Percentiles rank a stretch among this genome's conserved stretches.
Conservation (phyloP, 1,140 invertebrate species). For the Philaenus spumarius region DNA sequence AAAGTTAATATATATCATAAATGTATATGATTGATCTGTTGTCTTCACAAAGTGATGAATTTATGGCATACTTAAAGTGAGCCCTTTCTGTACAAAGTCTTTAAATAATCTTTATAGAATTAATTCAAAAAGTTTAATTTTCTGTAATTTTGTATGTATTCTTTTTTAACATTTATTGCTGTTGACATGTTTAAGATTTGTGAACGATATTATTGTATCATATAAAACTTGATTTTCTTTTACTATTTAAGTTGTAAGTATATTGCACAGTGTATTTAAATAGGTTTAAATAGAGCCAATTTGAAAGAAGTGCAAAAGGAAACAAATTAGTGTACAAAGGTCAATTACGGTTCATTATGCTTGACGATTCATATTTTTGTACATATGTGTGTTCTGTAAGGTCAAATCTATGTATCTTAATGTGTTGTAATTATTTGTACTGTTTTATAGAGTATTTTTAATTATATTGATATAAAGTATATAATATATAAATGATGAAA, state of each 20-base stretch:
- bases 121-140: neutral
- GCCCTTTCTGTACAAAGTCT: slow-evolving; percentile 20
- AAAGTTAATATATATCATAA: neutral
- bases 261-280: slow-evolving; percentile 33
- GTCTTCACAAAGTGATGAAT: slow-evolving; percentile 31
- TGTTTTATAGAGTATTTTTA: slow-evolving; percentile 39
- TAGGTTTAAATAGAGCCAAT: slow-evolving; percentile 26
- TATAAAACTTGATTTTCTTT: slow-evolving; percentile 19
- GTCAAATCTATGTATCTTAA: slow-evolving; percentile 23
- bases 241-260: slow-evolving; percentile 22
- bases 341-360: slow-evolving; percentile 40
- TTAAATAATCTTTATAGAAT: neutral
- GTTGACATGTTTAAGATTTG: slow-evolving; percentile 9
- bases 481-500: slow-evolving; percentile 26
- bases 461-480: slow-evolving; percentile 39
- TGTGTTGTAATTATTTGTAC: slow-evolving; percentile 28
- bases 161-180: neutral
- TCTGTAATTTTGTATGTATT: neutral
- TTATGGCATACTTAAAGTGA: slow-evolving; percentile 28
- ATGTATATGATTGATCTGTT: slow-evolving; percentile 18
- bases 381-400: slow-evolving; percentile 39
- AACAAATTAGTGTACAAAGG: slow-evolving; percentile 42
- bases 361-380: slow-evolving; percentile 46
- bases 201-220: slow-evolving; percentile 19
- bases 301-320: slow-evolving; percentile 29